Base-by-base conservation (phyloP, 2,113 vertebrate species). In the Australoheros scitulus region DNA sequence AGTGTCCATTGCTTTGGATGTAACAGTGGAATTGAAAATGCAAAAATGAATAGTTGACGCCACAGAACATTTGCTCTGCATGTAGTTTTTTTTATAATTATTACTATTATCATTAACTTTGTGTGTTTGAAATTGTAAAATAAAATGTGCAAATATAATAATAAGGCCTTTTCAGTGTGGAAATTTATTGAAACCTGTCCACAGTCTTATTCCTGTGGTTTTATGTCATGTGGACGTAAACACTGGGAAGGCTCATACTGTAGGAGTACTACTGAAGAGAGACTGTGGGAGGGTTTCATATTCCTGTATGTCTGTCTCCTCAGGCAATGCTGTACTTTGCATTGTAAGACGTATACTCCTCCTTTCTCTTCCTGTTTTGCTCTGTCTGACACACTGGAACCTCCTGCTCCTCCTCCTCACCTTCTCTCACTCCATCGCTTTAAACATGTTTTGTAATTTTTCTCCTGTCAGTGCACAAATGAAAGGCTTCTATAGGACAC, bases 331-430 rank as follows among this genome's bases (percentile, higher is more conserved):
- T 85, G 83, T 87, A 88, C 86, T 79, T 61, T 85, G 59, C 32
- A 70, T 38, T 81, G 57, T 79, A 79, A 61, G 61, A 77, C 74
- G 85, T 34, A 78, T 72, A 70, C 80, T 57, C 18, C 61, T 34
- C 68, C 20, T 79, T 77, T 81, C 75, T 61, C 32, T n/a, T 58
- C 29, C 32, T 55, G 32, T 77, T 81, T 81, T 76, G 24, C 50
- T 76, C 61, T 38, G 3, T 63, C 57, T 56, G 74, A 76, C 84
- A 74, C 80, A 82, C 24, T 52, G 68, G 68, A 89, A 91, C 83
- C 80, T 88, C 87, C 83, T 88, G 84, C 87, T 93, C 61, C 80
- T 63, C 36, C 36, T 38, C 36, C 70, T 83, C 81, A 76, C 29
- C 8, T 72, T 74, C 76, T 47, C 29, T 79, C 52, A 59, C 36